Base-by-base conservation (phyloP, 2,888 invertebrate genomes). In the Lepidochitona cinerea region DNA sequence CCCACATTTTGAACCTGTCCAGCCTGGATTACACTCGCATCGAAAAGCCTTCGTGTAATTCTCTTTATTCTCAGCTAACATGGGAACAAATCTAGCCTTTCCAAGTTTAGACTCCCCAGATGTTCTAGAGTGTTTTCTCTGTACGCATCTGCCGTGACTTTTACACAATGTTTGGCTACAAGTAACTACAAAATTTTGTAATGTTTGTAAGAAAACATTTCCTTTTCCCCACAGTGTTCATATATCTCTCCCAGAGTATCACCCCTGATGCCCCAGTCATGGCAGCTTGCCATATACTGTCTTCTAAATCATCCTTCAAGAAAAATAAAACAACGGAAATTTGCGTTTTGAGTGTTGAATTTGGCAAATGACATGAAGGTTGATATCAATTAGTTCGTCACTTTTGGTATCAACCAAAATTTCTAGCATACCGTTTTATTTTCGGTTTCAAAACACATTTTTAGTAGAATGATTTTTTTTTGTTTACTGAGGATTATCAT, bases 231-330 rank as follows among this genome's bases (percentile, higher is more conserved):
- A 67, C 49, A 65, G 83, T 81, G 14, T 70, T 69, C 9, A 37
- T 32, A 0, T 79, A 80, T 33, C 80, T 83, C 6, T 80, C 86
- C 87, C 87, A 87, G 29, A 87, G 52, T 23, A 84, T 78, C 14
- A 84, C 80, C 0, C 86, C 87, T n/a, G 82, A 82, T 2, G 84
- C 74, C 26, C 85, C 85, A 65, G 81, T 79, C 54, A 82, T 75
- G 35, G 83, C 83, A 18, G 84, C 74, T 67, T 84, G 79, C 3
- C 71, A 66, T 4, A 87, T 79, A 23, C 85, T 80, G 35, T 77
- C 75, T 9, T 75, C 70, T 7, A 87, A 74, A 52, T 86, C 85
- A 6, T 66, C 70, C 87, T 87, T n/a, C n/a, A n/a, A n/a, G n/a
- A n/a, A n/a, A n/a, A n/a, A n/a, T n/a, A n/a, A n/a, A n/a, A n/a